A percentile compares a stretch with the other conserved stretches of the same genome.
Evolutionary conservation across 2,888 invertebrate species (phyloP).

Genomic region (Thereva nobilitata): DNA sequence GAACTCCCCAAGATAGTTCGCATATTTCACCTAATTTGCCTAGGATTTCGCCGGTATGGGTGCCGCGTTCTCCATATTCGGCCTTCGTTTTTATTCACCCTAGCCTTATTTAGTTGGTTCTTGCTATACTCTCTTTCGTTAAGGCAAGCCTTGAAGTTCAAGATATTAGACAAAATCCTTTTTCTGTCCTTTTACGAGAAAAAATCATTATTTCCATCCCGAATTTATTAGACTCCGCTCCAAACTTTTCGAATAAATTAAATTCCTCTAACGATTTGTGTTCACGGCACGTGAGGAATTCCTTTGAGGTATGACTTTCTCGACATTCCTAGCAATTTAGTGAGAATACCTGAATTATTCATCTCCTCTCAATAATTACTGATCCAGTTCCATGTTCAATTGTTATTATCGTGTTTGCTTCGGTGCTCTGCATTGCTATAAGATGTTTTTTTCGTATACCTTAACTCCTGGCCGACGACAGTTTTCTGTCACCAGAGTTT

Average conservation of each 20-base stretch:
- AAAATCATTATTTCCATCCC: conserved; percentile 20
- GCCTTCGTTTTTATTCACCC: too few species aligned
- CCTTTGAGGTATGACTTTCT: conserved; percentile 35
- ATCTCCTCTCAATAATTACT: conserved; percentile 24
- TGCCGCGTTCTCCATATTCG: too few species aligned
- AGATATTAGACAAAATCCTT: too few species aligned
- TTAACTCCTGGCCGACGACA: conserved; percentile 2
- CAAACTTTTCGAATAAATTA: conserved; percentile 25
- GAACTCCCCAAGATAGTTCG: too few species aligned
- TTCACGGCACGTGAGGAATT: conserved; percentile 36
- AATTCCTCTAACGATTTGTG: conserved; percentile 35
- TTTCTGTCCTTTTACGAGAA: conserved; percentile 10
- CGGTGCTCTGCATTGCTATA: conserved; percentile 16
- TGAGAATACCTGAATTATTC: conserved; percentile 35
- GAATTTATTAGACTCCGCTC: neutral
- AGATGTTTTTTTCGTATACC: conserved; percentile 6
- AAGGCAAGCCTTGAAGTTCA: too few species aligned
- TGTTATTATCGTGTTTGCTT: conserved; percentile 37
- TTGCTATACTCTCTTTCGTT: too few species aligned
- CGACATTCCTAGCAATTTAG: conserved; percentile 34
- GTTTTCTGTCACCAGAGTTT: conserved; percentile 20
- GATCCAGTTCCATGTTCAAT: conserved; percentile 39
- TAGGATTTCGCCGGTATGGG: too few species aligned
- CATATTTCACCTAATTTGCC: too few species aligned
- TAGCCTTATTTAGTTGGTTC: too few species aligned